Base-by-base conservation (phyloP, 2,797 vertebrate genomes). In the Parambassis ranga region DNA sequence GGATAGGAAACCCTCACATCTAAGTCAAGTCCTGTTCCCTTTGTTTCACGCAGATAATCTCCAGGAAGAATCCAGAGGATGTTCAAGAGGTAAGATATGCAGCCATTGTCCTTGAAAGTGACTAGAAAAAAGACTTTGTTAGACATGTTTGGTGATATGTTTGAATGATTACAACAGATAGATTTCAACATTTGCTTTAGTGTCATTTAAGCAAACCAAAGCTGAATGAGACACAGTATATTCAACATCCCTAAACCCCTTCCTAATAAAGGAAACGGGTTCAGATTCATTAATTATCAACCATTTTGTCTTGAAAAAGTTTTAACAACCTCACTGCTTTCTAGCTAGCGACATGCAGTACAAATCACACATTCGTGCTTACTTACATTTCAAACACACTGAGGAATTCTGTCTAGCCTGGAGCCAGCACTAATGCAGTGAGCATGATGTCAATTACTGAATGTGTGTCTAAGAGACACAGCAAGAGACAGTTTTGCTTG, bases 61-160 rank as follows among this genome's bases (percentile, higher is more conserved):
- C 96, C 55, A 94, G 97, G 77, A 97, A 92, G 90, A 98, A 93
- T 79, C 96, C 95, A 38, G 96, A 98, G 64, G 97, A 98, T 83
- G 94, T 99, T 72, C 96, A 98, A 89, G 97, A 99, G 96, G 97
- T 99, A 93, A 95, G 84, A 60, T 16, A 4, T 30, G 1, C 10
- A 24, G n/a, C 0, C 3, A 0, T 30, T 46, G 6, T 37, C 39
- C 23, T 46, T 5, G 5, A 19, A 22, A 1, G n/a, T 2, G 14
- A 15, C 5, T 53, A 28, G 3, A 37, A 49, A 18, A 19, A 36
- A 31, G 15, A 46, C 14, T 11, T 8, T 18, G 7, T 28, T 42
- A 37, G 1, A 3, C 2, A 4, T 39, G 33, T 28, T 26, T 32
- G 10, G 30, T 59, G 20, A 4, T 26, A 13, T 38, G 10, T n/a